A percentile compares a stretch with the other conserved stretches of the same genome.
These are phyloP conservation scores for Hoplodrina ambigua DNA, from an alignment of 2,888 invertebrate species.

Conservation along the genomic window DNA sequence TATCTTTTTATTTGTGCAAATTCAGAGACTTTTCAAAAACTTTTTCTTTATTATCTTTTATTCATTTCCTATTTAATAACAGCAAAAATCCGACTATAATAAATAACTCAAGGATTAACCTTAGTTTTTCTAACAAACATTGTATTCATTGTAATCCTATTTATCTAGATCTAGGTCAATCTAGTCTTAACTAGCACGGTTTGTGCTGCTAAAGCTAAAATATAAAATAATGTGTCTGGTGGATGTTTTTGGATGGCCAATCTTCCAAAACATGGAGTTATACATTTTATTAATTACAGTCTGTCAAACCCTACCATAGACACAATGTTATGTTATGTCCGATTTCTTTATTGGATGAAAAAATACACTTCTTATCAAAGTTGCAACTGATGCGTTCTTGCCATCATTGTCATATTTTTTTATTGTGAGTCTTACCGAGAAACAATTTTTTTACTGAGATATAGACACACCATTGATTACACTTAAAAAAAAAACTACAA, in stretches of 20 bases:
- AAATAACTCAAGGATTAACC: constrained; percentile 4
- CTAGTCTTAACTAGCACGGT: constrained; percentile 29
- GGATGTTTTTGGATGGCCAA: constrained; percentile 3
- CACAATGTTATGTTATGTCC: too few relatives aligned
- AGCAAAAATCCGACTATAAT: background rate
- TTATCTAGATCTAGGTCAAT: constrained; percentile 49
- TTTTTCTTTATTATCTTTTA: background rate
- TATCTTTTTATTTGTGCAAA: too few relatives aligned
- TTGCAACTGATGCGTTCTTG: too few relatives aligned
- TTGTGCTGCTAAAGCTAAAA: constrained; percentile 20
- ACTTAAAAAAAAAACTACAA: too few relatives aligned
- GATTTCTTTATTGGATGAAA: too few relatives aligned
- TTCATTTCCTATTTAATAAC: background rate
- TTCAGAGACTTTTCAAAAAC: too few relatives aligned
- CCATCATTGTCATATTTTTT: too few relatives aligned
- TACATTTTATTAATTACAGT: background rate
- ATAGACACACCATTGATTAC: too few relatives aligned
- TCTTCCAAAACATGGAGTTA: background rate
- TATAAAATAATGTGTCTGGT: constrained; percentile 27
- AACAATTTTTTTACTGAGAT: too few relatives aligned
- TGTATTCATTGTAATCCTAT: constrained; percentile 34
- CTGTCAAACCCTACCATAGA: background rate
- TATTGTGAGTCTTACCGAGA: too few relatives aligned
- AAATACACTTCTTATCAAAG: too few relatives aligned
- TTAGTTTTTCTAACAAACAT: constrained; percentile 14